These are phyloP conservation scores for Heterodera carotae DNA, from an alignment of 1,140 invertebrate genomes.

Conservation along the genomic window DNA sequence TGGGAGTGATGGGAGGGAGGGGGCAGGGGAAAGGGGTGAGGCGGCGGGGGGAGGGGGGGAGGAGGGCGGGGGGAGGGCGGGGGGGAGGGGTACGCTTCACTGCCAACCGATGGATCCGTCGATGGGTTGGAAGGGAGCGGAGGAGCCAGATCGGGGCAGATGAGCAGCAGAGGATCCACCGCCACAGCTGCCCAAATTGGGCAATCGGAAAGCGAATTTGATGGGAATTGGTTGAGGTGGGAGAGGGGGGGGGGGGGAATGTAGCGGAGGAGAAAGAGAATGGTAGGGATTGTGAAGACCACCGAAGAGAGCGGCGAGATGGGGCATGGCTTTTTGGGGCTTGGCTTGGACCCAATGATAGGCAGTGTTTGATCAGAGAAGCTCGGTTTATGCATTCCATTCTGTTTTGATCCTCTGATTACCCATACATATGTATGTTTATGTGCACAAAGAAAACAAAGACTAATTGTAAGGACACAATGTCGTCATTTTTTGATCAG, in stretches of 20 bases:
- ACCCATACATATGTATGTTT: no score
- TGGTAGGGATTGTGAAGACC: not conserved
- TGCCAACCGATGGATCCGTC: not conserved
- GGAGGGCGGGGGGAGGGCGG: no score
- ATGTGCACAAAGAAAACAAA: no score
- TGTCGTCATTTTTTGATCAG: no score
- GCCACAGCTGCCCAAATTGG: not conserved
- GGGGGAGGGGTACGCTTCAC: not conserved
- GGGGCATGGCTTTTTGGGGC: no score
- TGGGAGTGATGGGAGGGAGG: no score
- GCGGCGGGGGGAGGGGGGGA: no score
- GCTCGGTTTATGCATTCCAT: no score
- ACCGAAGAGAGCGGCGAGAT: no score
- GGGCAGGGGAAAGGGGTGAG: no score
- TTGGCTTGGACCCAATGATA: not conserved
- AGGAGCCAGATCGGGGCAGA: not conserved
- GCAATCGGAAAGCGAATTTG: conserved; percentile 5
- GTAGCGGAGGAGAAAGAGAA: not conserved
- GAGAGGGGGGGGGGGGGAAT: not conserved
- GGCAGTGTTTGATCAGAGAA: not conserved
- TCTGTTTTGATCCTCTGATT: not conserved
- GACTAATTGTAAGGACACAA: no score
- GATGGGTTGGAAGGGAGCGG: not conserved
- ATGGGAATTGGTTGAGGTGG: not conserved
- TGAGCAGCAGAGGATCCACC: not conserved